These are phyloP conservation scores for Botia almorhae DNA, from an alignment of 2,797 vertebrate species.

Conservation along the genomic window DNA sequence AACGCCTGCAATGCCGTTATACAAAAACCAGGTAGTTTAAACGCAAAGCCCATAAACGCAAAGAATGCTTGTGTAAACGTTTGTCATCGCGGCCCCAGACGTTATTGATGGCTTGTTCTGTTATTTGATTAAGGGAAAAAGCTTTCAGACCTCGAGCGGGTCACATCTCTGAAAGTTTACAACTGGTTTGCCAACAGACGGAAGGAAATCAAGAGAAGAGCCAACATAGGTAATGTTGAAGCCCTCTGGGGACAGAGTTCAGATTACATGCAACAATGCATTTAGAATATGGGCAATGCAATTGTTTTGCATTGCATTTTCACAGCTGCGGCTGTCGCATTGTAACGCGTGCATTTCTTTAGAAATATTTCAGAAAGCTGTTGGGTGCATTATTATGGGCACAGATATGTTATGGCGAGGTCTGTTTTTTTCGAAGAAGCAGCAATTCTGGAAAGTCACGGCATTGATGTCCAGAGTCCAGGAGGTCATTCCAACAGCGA, in stretches of 20 bases:
- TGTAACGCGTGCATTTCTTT: not conserved
- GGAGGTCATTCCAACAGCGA: slow-evolving; percentile 97
- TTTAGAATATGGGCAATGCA: slow-evolving; percentile 2
- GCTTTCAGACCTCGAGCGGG: slow-evolving; percentile 94
- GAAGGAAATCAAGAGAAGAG: slow-evolving; percentile 98
- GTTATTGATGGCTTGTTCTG: slow-evolving; percentile 26
- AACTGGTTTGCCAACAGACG: slow-evolving; percentile 99
- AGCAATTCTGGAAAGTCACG: slow-evolving; percentile 99
- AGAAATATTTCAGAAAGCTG: not conserved
- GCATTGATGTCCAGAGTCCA: slow-evolving; percentile 96
- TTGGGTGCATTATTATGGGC: not conserved
- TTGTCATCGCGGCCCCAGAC: slow-evolving; percentile 38
- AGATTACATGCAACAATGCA: slow-evolving; percentile 6
- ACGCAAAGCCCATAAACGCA: slow-evolving; percentile 13
- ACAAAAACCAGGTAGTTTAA: slow-evolving; percentile 85
- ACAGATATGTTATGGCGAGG: slow-evolving; percentile 92
- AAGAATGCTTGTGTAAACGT: slow-evolving; percentile 31
- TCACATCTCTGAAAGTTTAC: slow-evolving; percentile 97
- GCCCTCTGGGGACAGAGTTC: slow-evolving; percentile 42
- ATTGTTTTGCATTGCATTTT: slow-evolving; percentile 15
- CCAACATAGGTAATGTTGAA: slow-evolving; percentile 95
- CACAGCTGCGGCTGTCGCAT: not conserved
- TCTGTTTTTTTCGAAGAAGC: slow-evolving; percentile 99
- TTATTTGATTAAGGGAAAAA: slow-evolving; percentile 84
- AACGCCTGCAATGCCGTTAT: slow-evolving; percentile 93